Base-by-base conservation (phyloP, 2,888 invertebrate species). In the Eumerus sabulonum region DNA sequence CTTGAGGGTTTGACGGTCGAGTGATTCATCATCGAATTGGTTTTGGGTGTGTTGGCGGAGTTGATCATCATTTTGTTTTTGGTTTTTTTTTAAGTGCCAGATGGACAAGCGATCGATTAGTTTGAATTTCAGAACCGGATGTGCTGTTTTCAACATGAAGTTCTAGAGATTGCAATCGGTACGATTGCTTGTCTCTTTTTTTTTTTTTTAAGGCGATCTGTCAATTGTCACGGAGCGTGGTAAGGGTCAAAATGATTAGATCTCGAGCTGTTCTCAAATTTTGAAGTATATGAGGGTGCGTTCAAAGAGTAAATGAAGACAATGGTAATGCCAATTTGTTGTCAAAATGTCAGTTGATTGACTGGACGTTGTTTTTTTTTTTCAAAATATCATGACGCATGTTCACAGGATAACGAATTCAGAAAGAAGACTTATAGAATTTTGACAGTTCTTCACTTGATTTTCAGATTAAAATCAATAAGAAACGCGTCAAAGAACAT, bases 11-110 rank as follows among this genome's bases (percentile, higher is more conserved):
- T 63, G 73, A 44, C 59, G 63, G 51, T 17, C 19, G 12, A 60
- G 62, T 79, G 68, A 74, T 74, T 74, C 79, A 79, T 79, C 68
- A 79, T 79, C 68, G 42, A 70, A 74, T 79, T 77, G 35, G 77
- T 38, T 67, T 74, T 68, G 68, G 74, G 59, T 74, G 27, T 27
- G 68, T 74, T 74, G 59, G 64, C 27, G 47, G 42, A 68, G 63
- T 74, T 74, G 79, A 79, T 79, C 53, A 79, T n/a, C 7, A 79
- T 79, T 64, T 16, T 54, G 36, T 64, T 50, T 50, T 56, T 27
- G 16, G 53, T 4, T 40, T 40, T n/a, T 48, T 63, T 64, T 11
- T 48, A 40, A 60, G 48, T 70, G 64, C 60, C 79, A 74, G 74
- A 79, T 70, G 74, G 73, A 79, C 73, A 73, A 79, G 56, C 63